These are phyloP conservation scores for Arenicola marina DNA, from an alignment of 2,888 invertebrate species.

Conservation along the genomic window DNA sequence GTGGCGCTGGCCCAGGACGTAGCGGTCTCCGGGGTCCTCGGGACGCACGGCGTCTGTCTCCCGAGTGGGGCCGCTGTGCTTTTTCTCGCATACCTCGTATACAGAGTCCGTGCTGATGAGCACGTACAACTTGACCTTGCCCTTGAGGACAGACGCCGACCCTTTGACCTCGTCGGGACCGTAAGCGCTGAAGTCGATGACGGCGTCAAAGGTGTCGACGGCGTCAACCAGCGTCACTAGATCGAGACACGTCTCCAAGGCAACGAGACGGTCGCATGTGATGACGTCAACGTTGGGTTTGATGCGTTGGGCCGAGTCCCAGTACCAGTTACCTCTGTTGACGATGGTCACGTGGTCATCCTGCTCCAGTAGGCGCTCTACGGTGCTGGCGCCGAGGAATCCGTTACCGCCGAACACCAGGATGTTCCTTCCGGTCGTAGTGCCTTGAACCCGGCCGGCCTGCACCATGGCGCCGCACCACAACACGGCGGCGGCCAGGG, in stretches of 20 bases:
- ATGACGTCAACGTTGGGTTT: slow-evolving; percentile 49
- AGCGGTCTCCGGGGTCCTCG: slow-evolving; percentile 40
- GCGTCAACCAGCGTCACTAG: slow-evolving; percentile 37
- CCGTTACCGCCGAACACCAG: slow-evolving; percentile 63
- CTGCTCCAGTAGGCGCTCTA: slow-evolving; percentile 48
- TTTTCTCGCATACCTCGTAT: slow-evolving; percentile 62
- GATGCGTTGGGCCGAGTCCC: slow-evolving; percentile 52
- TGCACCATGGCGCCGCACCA: too few species aligned
- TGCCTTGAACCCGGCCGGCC: too few species aligned
- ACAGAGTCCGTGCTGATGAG: slow-evolving; percentile 64
- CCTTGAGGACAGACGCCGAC: slow-evolving; percentile 49
- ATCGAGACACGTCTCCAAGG: slow-evolving; percentile 38
- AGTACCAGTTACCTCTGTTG: slow-evolving; percentile 63
- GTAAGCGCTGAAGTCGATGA: slow-evolving; percentile 62
- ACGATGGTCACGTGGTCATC: slow-evolving; percentile 53
- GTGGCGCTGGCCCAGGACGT: slow-evolving; percentile 48
- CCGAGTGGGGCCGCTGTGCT: slow-evolving; percentile 35
- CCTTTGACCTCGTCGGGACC: slow-evolving; percentile 56
- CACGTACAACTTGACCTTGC: slow-evolving; percentile 57
- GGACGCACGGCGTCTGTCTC: slow-evolving; percentile 62
- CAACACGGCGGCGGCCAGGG: too few species aligned
- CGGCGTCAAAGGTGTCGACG: slow-evolving; percentile 54
- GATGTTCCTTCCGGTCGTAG: slow-evolving; percentile 11
- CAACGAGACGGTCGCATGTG: slow-evolving; percentile 56
- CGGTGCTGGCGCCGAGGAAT: slow-evolving; percentile 61